Base-by-base conservation (phyloP, 2,888 invertebrate genomes). In the Carpatolechia fugitivella region DNA sequence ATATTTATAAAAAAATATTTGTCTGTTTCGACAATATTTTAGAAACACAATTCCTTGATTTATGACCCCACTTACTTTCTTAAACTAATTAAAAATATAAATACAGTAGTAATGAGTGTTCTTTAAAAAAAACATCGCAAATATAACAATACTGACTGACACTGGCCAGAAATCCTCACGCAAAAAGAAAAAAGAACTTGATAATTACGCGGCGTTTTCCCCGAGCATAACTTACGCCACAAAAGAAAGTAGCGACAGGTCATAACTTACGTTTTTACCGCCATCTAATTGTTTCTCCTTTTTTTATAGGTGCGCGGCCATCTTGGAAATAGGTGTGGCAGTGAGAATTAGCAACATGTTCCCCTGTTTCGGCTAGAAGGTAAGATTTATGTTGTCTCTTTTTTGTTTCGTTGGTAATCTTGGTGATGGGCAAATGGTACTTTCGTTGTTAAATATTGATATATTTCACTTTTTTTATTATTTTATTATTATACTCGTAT, bases 261-360 rank as follows among this genome's bases (percentile, higher is more conserved):
- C 49, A 46, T 41, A 38, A 49, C 20, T 54, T 44, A 29, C 20
- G 41, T 49, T 49, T 40, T 53, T 49, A 48, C 24, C 33, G 41
- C 29, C 16, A 14, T 11, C 30, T 54, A 58, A 58, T 57, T 38
- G 41, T 36, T 35, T 56, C 48, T 60, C 58, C 7, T 60, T 62
- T 58, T 59, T 62, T 58, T 56, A 36, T 74, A 83, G 83, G 82
- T 82, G 82, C 82, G 82, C 72, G 67, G 79, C 76, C 74, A 61
- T 62, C 58, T 64, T 47, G 56, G 58, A 77, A 66, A 78, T 80
- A 72, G 74, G 69, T 56, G 68, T 61, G 53, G 62, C 68, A 66
- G 76, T 74, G 74, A 65, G 67, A 72, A 69, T 61, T 60, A 56
- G 55, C 65, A 69, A 63, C 60, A 73, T 71, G 74, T 52, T 62